phyloP scores from a whole-genome alignment of 2,113 vertebrate genomes.

The Illadopsis cleaveri region DNA sequence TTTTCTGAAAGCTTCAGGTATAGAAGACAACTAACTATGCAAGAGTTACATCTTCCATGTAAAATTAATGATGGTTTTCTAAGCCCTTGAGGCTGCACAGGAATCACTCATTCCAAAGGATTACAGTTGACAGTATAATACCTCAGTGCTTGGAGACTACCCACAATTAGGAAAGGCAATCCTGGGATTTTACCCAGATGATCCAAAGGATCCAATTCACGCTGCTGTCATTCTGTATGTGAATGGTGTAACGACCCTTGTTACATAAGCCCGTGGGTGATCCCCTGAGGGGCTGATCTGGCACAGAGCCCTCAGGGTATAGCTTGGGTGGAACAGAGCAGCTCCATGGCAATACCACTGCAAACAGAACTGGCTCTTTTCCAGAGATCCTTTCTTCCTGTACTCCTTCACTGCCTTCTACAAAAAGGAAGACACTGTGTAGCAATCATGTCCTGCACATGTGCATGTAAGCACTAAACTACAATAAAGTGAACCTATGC shows the following conservation, averaged over 20 bases:
- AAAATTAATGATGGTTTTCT: background rate
- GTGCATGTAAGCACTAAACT: background rate
- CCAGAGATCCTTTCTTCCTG: background rate
- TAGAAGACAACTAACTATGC: background rate
- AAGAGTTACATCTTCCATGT: background rate
- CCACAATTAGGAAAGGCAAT: background rate
- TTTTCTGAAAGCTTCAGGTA: background rate
- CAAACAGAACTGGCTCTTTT: background rate
- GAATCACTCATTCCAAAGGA: background rate
- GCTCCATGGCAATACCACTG: background rate
- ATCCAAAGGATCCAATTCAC: background rate
- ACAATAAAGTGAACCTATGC: background rate
- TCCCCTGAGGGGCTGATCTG: background rate
- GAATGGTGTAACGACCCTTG: background rate
- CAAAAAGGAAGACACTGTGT: background rate
- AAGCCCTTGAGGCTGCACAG: background rate
- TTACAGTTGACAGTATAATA: background rate
- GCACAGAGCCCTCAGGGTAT: background rate
- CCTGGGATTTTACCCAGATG: background rate
- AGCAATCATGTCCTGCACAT: background rate
- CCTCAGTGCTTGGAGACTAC: background rate
- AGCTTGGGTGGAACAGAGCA: background rate
- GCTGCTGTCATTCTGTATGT: background rate
- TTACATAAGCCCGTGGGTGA: background rate
- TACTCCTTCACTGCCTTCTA: background rate